These are phyloP conservation scores for Ophion ellenae DNA, from an alignment of 2,888 invertebrate genomes.

Conservation along the genomic window DNA sequence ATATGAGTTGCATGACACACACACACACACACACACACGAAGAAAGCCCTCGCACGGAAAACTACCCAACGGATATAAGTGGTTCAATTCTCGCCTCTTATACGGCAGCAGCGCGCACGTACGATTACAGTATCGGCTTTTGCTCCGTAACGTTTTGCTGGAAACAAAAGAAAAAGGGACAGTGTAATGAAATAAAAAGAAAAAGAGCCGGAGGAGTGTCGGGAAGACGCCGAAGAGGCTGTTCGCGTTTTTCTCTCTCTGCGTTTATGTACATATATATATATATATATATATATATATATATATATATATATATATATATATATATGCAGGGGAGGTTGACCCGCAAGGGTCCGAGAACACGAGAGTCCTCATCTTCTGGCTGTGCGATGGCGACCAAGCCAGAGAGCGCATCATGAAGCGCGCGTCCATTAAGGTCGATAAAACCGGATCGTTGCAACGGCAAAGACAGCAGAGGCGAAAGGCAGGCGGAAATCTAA, in stretches of 20 bases:
- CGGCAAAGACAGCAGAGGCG: constrained; percentile 43
- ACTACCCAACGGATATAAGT: constrained; percentile 14
- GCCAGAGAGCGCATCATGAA: background rate
- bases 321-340: background rate
- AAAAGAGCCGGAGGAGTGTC: background rate
- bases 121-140: constrained; percentile 19
- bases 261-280: background rate
- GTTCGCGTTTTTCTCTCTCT: background rate
- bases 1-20: background rate
- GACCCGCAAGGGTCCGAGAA: constrained; percentile 11
- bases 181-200: background rate
- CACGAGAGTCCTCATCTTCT: constrained; percentile 30
- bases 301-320: background rate
- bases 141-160: constrained; percentile 18
- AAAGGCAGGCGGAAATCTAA: background rate
- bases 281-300: background rate
- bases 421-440: constrained; percentile 50
- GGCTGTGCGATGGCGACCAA: constrained; percentile 19
- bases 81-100: constrained; percentile 16
- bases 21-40: background rate
- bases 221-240: constrained; percentile 11
- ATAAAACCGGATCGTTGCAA: constrained; percentile 57
- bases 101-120: constrained; percentile 20
- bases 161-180: constrained; percentile 2
- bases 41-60: constrained; percentile 16